phyloP scores from a whole-genome alignment of 2,888 invertebrate species.

The Andrena camellia region DNA sequence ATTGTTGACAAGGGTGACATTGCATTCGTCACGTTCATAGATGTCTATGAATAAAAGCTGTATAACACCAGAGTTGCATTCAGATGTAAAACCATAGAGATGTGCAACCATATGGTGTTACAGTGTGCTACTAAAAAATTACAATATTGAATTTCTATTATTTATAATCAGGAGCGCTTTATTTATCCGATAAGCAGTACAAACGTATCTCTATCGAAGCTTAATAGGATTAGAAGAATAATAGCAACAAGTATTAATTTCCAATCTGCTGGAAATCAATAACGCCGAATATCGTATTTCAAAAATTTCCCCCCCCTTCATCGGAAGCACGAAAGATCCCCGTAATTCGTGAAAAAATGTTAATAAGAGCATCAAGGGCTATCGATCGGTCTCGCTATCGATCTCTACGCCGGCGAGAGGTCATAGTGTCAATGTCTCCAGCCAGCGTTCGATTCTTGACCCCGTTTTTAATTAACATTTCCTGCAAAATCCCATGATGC shows the following conservation, averaged over 20 bases:
- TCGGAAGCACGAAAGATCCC: neutral
- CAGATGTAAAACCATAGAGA: no score
- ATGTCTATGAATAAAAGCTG: neutral
- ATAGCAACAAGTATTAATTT: no score
- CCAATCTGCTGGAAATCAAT: neutral
- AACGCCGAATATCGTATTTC: neutral
- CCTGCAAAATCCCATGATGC: neutral
- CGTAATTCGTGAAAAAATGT: conserved; percentile 15
- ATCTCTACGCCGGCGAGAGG: conserved; percentile 30
- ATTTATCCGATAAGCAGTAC: no score
- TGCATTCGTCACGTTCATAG: neutral
- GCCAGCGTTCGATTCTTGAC: conserved; percentile 7
- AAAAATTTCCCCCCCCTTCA: neutral
- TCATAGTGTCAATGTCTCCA: conserved; percentile 34
- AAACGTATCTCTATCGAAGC: no score
- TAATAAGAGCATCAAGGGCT: conserved; percentile 1
- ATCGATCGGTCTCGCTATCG: conserved; percentile 53
- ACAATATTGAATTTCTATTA: no score
- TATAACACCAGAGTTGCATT: neutral
- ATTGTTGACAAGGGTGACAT: conserved; percentile 1
- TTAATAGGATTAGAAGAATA: no score
- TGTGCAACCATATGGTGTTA: no score
- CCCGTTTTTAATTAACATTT: conserved; percentile 21
- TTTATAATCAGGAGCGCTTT: no score
- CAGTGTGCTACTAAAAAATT: no score